Evolutionary conservation across 2,888 invertebrate genomes (phyloP).

Genomic region (Herminia tarsipennalis): DNA sequence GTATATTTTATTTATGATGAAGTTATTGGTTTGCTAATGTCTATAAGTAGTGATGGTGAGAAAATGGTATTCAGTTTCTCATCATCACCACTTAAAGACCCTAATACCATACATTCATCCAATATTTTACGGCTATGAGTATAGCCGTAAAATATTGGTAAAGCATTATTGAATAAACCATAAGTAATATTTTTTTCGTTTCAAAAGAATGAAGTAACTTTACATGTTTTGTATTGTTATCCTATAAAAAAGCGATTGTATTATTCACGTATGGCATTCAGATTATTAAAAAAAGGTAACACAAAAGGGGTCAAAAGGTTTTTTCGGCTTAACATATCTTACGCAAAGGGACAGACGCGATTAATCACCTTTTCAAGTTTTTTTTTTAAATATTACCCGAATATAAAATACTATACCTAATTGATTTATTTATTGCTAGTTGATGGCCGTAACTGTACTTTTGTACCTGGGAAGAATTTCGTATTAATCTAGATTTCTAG

Average conservation of each 20-base stretch:
- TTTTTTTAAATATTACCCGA: slow-evolving; percentile 16
- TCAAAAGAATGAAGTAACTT: slow-evolving; percentile 25
- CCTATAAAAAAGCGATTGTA: not conserved
- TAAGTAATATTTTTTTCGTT: slow-evolving; percentile 10
- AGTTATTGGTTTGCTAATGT: too few relatives aligned
- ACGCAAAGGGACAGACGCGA: slow-evolving; percentile 13
- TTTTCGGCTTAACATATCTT: slow-evolving; percentile 7
- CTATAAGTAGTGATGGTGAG: too few relatives aligned
- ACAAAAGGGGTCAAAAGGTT: slow-evolving; percentile 11
- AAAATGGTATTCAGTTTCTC: too few relatives aligned
- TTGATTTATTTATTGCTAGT: slow-evolving; percentile 23
- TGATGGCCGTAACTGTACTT: too few relatives aligned
- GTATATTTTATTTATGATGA: too few relatives aligned
- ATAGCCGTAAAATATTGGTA: too few relatives aligned
- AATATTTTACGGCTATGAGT: too few relatives aligned
- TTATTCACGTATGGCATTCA: slow-evolving; percentile 9
- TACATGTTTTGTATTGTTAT: slow-evolving; percentile 15
- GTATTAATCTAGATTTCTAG: too few relatives aligned
- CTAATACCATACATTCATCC: too few relatives aligned
- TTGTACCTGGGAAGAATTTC: too few relatives aligned
- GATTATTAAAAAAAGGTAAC: slow-evolving; percentile 14
- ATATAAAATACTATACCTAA: slow-evolving; percentile 13
- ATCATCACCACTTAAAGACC: too few relatives aligned
- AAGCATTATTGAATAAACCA: too few relatives aligned
- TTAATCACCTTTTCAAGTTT: slow-evolving; percentile 25